Conservation (phyloP, 2,797 vertebrate species). For the Oceanodroma leucorhoa region DNA sequence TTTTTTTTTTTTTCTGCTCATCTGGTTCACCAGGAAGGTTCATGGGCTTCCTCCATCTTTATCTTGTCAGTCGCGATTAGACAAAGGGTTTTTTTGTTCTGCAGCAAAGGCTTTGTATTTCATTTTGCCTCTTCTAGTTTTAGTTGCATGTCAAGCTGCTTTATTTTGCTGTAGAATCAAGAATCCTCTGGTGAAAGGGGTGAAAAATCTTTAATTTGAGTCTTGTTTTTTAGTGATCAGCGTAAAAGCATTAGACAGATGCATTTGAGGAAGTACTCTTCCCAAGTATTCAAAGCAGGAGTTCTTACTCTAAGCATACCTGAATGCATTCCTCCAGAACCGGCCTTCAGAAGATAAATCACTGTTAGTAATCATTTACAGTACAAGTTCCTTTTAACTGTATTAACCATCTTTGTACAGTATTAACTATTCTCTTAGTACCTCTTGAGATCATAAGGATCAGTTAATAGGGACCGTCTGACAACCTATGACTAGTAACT, state of each 20-base stretch:
- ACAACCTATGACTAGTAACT: background rate
- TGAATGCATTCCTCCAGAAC: background rate
- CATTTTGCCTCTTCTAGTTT: slow-evolving; percentile 36
- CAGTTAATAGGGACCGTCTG: background rate
- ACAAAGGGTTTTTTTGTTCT: background rate
- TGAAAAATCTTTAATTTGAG: background rate
- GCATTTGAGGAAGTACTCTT: background rate
- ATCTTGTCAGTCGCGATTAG: slow-evolving; percentile 25
- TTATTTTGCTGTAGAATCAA: slow-evolving; percentile 32
- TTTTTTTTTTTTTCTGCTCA: slow-evolving; percentile 54
- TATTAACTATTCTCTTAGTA: background rate
- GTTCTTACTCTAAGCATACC: background rate
- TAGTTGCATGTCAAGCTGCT: slow-evolving; percentile 19
- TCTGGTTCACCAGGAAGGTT: slow-evolving; percentile 67
- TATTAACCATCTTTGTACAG: background rate
- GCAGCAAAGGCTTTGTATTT: slow-evolving; percentile 21
- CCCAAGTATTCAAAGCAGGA: background rate
- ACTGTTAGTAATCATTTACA: background rate
- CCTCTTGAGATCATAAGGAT: background rate
- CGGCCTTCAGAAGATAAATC: background rate
- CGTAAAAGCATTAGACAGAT: background rate
- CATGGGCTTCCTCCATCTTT: slow-evolving; percentile 61
- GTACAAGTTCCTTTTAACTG: background rate
- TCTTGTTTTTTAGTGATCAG: background rate
- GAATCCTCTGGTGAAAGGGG: background rate